A percentile compares a stretch with the other conserved stretches of the same genome.
Evolutionary conservation across 2,113 vertebrate species (phyloP).

Genomic region (Pedetes capensis): DNA sequence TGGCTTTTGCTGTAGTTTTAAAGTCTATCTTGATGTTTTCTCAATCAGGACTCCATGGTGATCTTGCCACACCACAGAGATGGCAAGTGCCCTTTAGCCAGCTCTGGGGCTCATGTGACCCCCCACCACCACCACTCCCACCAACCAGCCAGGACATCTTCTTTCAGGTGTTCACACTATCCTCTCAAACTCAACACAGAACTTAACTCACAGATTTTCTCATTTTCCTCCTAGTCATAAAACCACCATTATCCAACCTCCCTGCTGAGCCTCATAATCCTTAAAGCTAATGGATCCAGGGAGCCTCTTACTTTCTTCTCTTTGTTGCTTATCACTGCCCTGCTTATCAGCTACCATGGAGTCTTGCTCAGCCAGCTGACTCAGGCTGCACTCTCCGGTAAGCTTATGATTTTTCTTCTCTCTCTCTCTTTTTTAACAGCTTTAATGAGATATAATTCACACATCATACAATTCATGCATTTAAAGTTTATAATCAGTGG

Average conservation of each 20-base stretch:
- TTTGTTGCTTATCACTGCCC: background rate
- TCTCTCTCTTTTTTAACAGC: too few species aligned
- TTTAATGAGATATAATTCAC: too few species aligned
- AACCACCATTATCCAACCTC: background rate
- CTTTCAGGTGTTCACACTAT: background rate
- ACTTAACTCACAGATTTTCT: background rate
- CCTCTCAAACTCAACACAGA: background rate
- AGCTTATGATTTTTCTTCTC: background rate
- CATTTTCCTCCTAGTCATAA: background rate
- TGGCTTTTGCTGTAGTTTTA: slow-evolving; percentile 65
- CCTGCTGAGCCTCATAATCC: background rate
- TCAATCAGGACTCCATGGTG: slow-evolving; percentile 60
- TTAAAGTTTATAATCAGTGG: too few species aligned
- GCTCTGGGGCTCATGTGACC: background rate
- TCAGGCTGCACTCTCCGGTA: background rate
- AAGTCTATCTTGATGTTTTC: slow-evolving; percentile 78
- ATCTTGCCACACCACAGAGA: too few species aligned
- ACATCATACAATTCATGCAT: too few species aligned
- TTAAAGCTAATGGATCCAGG: background rate
- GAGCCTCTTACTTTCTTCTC: background rate
- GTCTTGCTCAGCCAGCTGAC: background rate
- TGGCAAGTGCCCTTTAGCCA: background rate
- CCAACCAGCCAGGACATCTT: background rate
- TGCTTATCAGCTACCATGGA: background rate
- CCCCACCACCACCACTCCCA: too few species aligned